Conservation (phyloP, 2,797 vertebrate species). For the Centropyge bicolor region DNA sequence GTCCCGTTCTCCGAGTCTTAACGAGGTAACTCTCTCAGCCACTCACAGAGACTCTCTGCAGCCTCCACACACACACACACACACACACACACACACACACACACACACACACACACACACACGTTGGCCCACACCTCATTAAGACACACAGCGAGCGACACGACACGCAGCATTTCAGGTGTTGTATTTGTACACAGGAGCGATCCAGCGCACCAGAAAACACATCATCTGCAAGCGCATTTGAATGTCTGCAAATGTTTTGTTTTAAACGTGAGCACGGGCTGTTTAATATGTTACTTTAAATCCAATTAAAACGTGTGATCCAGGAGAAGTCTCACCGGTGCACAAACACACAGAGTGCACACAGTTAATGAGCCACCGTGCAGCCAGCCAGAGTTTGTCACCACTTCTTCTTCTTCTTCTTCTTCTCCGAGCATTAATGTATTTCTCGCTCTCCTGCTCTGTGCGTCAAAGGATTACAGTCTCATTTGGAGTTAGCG, state of each 20-base stretch:
- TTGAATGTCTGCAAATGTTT: conserved; percentile 37
- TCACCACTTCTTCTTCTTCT: conserved; percentile 5
- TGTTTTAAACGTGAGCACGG: conserved; percentile 49
- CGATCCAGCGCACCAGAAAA: background rate
- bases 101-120: conserved; percentile 13
- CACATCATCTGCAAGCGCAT: background rate
- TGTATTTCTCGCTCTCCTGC: conserved; percentile 53
- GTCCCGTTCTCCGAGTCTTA: background rate
- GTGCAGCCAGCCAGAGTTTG: conserved; percentile 35
- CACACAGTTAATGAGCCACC: conserved; percentile 61
- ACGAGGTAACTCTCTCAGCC: conserved; percentile 1
- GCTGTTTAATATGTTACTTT: conserved; percentile 22
- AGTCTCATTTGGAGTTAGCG: conserved; percentile 59
- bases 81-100: background rate
- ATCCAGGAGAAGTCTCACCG: conserved; percentile 33
- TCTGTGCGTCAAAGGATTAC: conserved; percentile 62
- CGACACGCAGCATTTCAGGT: conserved; percentile 16
- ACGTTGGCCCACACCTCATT: conserved; percentile 23
- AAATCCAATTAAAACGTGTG: conserved; percentile 68
- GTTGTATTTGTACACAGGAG: background rate
- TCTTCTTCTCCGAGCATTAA: conserved; percentile 38
- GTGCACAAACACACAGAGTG: conserved; percentile 31
- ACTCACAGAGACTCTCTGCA: background rate
- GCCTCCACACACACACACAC: conserved; percentile 2
- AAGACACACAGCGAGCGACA: conserved; percentile 39